Percentiles rank a stretch among this genome's conserved stretches.
phyloP scores from a whole-genome alignment of 2,113 vertebrate species.

The Chaenocephalus aceratus region DNA sequence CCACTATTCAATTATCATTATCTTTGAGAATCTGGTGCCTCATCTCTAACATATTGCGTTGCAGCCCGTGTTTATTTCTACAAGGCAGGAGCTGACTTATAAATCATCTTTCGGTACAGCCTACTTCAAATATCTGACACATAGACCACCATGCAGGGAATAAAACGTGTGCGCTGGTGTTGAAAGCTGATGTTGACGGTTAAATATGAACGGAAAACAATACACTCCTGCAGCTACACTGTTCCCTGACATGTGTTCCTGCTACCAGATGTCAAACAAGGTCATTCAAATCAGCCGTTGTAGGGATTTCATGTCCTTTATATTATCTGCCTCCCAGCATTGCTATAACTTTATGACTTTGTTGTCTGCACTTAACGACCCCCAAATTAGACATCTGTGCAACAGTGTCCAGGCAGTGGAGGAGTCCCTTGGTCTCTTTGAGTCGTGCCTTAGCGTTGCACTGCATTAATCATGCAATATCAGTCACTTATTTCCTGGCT shows the following conservation, averaged over 20 bases:
- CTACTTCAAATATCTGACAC: background rate
- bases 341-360: slow-evolving; percentile 30
- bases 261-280: background rate
- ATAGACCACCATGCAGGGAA: background rate
- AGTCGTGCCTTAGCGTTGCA: background rate
- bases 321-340: slow-evolving; percentile 12
- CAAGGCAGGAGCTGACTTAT: background rate
- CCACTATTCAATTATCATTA: no score
- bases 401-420: background rate
- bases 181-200: background rate
- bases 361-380: slow-evolving; percentile 9
- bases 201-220: background rate
- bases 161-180: background rate
- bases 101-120: background rate
- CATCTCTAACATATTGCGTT: background rate
- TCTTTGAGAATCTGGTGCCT: no score
- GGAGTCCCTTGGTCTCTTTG: background rate
- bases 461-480: background rate
- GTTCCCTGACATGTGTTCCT: background rate
- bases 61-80: background rate
- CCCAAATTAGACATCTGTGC: slow-evolving; percentile 10
- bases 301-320: slow-evolving; percentile 3
- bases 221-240: background rate
- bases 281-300: slow-evolving; percentile 5
- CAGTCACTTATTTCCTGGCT: no score